Percentiles rank a stretch among this genome's conserved stretches.
Evolutionary conservation across 1,140 invertebrate species (phyloP).

Genomic region (Heliothis virescens): DNA sequence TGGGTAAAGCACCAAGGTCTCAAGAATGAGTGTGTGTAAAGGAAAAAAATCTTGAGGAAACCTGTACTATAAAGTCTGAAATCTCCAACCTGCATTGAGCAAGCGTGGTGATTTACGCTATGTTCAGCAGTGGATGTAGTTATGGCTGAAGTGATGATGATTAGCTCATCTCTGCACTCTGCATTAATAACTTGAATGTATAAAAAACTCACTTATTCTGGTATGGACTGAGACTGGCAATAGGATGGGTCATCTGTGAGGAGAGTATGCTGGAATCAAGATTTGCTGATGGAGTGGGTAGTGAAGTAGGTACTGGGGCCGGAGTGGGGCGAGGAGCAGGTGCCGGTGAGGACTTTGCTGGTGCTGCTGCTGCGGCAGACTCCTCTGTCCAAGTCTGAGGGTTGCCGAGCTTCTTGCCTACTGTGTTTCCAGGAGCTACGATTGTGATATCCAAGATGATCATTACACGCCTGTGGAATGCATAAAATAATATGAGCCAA

Average conservation of each 20-base stretch:
- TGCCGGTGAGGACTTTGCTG: constrained; percentile 58
- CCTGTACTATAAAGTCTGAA: no score
- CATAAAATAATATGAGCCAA: background rate
- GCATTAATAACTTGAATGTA: background rate
- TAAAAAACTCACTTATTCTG: constrained; percentile 91
- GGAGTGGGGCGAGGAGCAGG: constrained; percentile 56
- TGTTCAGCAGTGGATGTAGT: no score
- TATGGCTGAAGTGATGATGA: no score
- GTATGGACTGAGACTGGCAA: constrained; percentile 94
- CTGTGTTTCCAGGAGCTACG: constrained; percentile 89
- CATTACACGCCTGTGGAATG: constrained; percentile 90
- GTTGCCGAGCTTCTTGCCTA: constrained; percentile 92
- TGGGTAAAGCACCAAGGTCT: no score
- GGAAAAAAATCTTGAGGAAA: no score
- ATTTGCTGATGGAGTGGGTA: constrained; percentile 49
- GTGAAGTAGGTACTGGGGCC: constrained; percentile 44
- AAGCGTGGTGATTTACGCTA: no score
- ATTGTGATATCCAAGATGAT: constrained; percentile 93
- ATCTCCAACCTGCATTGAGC: no score
- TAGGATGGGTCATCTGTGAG: constrained; percentile 88
- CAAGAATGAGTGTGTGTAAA: no score
- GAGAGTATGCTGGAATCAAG: constrained; percentile 72
- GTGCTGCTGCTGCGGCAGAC: constrained; percentile 53
- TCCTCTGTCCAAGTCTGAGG: constrained; percentile 88
- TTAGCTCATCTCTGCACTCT: no score